These are phyloP conservation scores for Microtus agrestis DNA, from an alignment of 2,797 vertebrate species.

Conservation along the genomic window DNA sequence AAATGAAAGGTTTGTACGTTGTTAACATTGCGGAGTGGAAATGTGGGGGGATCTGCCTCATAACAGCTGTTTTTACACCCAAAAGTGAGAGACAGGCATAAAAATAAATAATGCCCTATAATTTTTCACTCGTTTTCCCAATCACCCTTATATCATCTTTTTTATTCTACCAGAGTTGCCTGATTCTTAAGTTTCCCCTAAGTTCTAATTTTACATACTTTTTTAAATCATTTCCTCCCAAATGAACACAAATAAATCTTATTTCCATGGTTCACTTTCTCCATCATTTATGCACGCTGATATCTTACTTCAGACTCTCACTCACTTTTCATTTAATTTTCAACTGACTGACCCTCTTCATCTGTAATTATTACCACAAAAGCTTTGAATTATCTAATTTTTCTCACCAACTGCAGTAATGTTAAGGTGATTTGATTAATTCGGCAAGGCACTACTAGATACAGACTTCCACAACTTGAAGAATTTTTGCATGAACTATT, in stretches of 20 bases:
- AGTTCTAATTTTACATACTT: conserved; percentile 78
- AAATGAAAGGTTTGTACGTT: neutral
- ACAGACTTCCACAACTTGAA: conserved; percentile 87
- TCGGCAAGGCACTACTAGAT: conserved; percentile 85
- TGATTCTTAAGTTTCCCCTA: conserved; percentile 67
- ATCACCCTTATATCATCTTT: conserved; percentile 1
- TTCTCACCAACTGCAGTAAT: conserved; percentile 87
- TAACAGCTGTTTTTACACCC: conserved; percentile 23
- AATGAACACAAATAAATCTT: conserved; percentile 83
- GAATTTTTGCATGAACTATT: conserved; percentile 88
- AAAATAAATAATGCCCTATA: conserved; percentile 34
- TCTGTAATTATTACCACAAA: conserved; percentile 89
- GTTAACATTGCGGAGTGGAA: conserved; percentile 50
- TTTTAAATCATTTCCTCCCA: conserved; percentile 73
- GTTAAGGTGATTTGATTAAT: conserved; percentile 91
- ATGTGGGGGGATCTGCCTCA: neutral
- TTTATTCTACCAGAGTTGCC: conserved; percentile 24
- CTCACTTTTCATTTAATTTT: conserved; percentile 89
- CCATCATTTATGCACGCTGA: conserved; percentile 78
- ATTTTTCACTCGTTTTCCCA: conserved; percentile 16
- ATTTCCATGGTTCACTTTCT: conserved; percentile 82
- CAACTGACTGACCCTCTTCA: conserved; percentile 89
- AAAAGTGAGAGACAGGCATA: neutral
- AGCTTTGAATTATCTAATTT: conserved; percentile 89
- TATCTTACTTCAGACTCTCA: conserved; percentile 86